phyloP scores from a whole-genome alignment of 1,140 invertebrate species.

The Macrostomum lignano region DNA sequence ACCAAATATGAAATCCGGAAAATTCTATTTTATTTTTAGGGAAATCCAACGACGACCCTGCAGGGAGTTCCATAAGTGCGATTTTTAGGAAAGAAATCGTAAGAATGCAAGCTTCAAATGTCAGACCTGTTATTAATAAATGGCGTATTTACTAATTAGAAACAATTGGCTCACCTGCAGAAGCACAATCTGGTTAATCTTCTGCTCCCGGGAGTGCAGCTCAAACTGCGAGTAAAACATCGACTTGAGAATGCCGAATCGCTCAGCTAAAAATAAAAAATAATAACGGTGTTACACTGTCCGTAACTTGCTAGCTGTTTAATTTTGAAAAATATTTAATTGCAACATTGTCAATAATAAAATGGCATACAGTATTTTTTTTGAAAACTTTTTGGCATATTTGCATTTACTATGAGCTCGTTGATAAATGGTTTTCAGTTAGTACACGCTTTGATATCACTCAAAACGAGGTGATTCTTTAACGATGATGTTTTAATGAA shows the following conservation, averaged over 20 bases:
- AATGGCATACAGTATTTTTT: background rate
- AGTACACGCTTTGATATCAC: too few species aligned
- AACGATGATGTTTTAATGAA: too few species aligned
- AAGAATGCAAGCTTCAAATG: too few species aligned
- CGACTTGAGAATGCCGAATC: conserved; percentile 19
- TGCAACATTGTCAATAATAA: background rate
- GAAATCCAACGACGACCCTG: too few species aligned
- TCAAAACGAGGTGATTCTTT: too few species aligned
- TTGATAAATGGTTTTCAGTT: too few species aligned
- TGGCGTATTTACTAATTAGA: background rate
- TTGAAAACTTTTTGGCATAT: conserved; percentile 8
- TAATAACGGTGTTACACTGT: background rate
- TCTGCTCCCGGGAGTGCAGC: conserved; percentile 21
- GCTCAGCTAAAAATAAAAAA: conserved; percentile 11
- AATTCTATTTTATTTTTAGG: too few species aligned
- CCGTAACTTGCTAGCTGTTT: background rate
- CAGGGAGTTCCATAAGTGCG: too few species aligned
- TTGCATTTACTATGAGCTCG: too few species aligned
- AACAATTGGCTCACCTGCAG: conserved; percentile 14
- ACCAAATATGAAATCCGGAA: too few species aligned
- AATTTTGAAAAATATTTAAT: conserved; percentile 1
- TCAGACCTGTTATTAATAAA: too few species aligned
- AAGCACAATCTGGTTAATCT: conserved; percentile 23
- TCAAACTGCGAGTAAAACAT: conserved; percentile 28
- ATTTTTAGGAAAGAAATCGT: too few species aligned